Evolutionary conservation across 2,888 invertebrate genomes (phyloP), one percentile per base, ranked within the genome.

Genomic region (Pachycephus smyrnensis): DNA sequence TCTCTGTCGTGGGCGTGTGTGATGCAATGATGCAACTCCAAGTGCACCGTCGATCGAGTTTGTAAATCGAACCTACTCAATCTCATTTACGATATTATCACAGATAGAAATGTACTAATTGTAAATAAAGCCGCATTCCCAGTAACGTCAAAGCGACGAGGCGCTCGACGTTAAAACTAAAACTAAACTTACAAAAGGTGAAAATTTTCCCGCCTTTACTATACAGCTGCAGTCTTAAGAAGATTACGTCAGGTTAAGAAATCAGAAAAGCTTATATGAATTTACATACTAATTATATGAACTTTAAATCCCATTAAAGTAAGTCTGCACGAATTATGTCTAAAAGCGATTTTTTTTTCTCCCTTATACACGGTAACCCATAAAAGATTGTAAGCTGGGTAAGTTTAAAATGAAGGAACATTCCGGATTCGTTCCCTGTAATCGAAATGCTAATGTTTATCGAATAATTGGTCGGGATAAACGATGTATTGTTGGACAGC

Each of bases 1-100:
- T 86, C 84, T 82, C 84, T 83, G 85, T 85, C 84, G 87, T 86
- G 85, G 87, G 87, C 86, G 87, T 86, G 85, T 85, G 83, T 84
- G 83, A 78, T 77, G 68, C 78, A 77, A 80, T 82, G 84, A 84
- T 75, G 83, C 82, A 84, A 81, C 76, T 74, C 23, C 40, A 55
- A 55, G 12, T 71, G 71, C 68, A 71, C 31, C 31, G 71, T 73
- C 75, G 76, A 86, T 87, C 83, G 80, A 85, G 82, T 87, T 88
- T 84, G 82, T 79, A 84, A 86, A 84, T 84, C 82, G 82, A 86
- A 84, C 81, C 82, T 33, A 73, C 74, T 73, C 33, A 80, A 78
- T 82, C 82, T 79, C 79, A 77, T 74, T 81, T 80, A 77, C 78
- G 78, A 73, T 68, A 37, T 15, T 55, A 23, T 23, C 2, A 1